Conservation (phyloP, 92 coral and sea anemone genomes). For the Zoanthus sociatus region DNA sequence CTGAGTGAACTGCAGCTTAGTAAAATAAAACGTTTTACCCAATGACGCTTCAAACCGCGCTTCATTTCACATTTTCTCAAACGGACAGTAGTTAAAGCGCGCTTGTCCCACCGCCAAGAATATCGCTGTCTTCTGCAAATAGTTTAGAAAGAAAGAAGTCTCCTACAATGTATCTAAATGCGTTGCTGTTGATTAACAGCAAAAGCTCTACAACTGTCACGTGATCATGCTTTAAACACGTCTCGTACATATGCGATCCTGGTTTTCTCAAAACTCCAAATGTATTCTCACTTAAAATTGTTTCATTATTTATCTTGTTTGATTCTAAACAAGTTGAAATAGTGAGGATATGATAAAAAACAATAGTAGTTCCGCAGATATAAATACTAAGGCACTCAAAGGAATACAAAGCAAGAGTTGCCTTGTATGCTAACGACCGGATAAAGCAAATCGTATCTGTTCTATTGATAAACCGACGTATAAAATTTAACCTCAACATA, state of each 20-base stretch:
- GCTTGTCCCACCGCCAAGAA: slow-evolving; percentile 37
- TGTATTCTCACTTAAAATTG: not conserved
- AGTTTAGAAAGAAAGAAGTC: slow-evolving; percentile 50
- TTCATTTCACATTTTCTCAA: no score
- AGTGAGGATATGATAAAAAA: slow-evolving; percentile 53
- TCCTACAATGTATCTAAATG: slow-evolving; percentile 36
- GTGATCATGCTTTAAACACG: not conserved
- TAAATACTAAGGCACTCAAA: slow-evolving; percentile 43
- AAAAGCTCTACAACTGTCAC: not conserved
- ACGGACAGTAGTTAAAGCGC: not conserved
- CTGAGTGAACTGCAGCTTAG: no score
- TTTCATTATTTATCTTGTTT: not conserved
- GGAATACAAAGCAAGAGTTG: slow-evolving; percentile 37
- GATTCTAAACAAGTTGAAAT: slow-evolving; percentile 30
- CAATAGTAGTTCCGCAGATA: slow-evolving; percentile 46
- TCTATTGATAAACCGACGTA: slow-evolving; percentile 27
- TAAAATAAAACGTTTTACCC: no score
- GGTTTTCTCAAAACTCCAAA: not conserved
- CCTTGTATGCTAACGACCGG: slow-evolving; percentile 42
- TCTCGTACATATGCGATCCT: not conserved
- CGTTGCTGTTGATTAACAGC: slow-evolving; percentile 52
- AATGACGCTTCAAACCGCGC: no score
- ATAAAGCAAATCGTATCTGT: slow-evolving; percentile 6
- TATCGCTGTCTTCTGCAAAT: slow-evolving; percentile 34
- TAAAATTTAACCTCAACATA: slow-evolving; percentile 53